phyloP scores from a whole-genome alignment of 92 coral and sea anemone genomes.

The Porites cylindrica region DNA sequence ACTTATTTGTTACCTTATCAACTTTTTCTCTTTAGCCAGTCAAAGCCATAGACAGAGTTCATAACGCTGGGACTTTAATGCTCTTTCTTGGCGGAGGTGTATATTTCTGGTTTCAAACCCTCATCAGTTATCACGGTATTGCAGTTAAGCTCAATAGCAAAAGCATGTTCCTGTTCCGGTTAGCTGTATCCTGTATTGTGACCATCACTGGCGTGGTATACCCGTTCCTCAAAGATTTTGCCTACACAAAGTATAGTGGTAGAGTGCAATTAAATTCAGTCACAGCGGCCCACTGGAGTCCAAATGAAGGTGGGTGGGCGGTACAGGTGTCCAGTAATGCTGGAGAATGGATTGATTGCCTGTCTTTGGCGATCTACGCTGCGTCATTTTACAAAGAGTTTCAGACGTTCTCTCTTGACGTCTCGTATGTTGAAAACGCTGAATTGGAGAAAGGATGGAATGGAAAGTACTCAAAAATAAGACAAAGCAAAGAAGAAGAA shows the following conservation, averaged over 20 bases:
- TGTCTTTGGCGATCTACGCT: constrained; percentile 68
- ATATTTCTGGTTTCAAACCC: constrained; percentile 23
- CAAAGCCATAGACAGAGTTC: neutral
- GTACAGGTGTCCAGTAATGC: constrained; percentile 77
- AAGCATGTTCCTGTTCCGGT: neutral
- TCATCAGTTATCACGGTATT: constrained; percentile 3
- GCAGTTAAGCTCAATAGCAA: neutral
- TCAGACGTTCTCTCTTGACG: constrained; percentile 71
- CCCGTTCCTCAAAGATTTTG: neutral
- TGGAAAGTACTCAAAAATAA: neutral
- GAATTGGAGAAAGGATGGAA: neutral
- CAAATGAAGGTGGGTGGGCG: constrained; percentile 81
- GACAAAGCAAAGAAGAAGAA: neutral
- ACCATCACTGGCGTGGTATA: neutral
- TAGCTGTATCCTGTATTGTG: neutral
- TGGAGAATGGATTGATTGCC: constrained; percentile 84
- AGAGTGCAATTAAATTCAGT: neutral
- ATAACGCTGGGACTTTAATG: neutral
- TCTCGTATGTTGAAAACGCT: constrained; percentile 41
- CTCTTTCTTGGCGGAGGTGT: constrained; percentile 19
- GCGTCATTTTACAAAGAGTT: constrained; percentile 79
- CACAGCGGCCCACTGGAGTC: constrained; percentile 66
- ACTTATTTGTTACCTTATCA: too few relatives aligned
- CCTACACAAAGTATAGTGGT: neutral
- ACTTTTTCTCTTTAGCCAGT: neutral